These are phyloP conservation scores for Anoplolepis gracilipes DNA, from an alignment of 1,140 invertebrate genomes.

Conservation along the genomic window DNA sequence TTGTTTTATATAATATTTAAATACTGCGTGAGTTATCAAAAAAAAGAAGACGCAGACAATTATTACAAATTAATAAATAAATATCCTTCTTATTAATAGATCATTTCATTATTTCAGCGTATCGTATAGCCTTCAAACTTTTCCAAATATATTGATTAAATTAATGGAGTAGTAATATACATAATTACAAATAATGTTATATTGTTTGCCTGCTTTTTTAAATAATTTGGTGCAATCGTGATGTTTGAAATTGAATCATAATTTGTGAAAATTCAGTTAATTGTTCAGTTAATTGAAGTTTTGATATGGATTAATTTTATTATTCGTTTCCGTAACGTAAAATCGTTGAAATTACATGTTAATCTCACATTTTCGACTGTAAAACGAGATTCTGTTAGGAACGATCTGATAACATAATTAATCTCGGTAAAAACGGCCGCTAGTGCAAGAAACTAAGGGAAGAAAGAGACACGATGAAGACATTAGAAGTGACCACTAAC, in stretches of 20 bases:
- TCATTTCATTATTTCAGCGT: background rate
- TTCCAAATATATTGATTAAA: background rate
- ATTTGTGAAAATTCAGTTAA: background rate
- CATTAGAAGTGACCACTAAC: slow-evolving; percentile 55
- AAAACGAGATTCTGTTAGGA: background rate
- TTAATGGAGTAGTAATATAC: background rate
- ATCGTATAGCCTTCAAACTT: background rate
- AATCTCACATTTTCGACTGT: background rate
- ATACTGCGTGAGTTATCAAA: background rate
- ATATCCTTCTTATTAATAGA: too few relatives aligned
- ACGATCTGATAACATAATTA: slow-evolving; percentile 45
- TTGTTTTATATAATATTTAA: background rate
- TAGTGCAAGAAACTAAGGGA: background rate
- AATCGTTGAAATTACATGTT: background rate
- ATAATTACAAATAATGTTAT: background rate
- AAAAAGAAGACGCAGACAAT: background rate
- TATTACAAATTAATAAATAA: slow-evolving; percentile 3
- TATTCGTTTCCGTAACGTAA: slow-evolving; percentile 10
- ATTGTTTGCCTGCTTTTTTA: background rate
- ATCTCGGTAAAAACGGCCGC: slow-evolving; percentile 8
- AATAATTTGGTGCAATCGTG: background rate
- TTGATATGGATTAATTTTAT: background rate
- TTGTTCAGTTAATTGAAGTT: background rate
- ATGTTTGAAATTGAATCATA: background rate
- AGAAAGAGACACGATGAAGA: slow-evolving; percentile 23